phyloP scores from a whole-genome alignment of 1,140 invertebrate genomes.

The Pogonomyrmex californicus region DNA sequence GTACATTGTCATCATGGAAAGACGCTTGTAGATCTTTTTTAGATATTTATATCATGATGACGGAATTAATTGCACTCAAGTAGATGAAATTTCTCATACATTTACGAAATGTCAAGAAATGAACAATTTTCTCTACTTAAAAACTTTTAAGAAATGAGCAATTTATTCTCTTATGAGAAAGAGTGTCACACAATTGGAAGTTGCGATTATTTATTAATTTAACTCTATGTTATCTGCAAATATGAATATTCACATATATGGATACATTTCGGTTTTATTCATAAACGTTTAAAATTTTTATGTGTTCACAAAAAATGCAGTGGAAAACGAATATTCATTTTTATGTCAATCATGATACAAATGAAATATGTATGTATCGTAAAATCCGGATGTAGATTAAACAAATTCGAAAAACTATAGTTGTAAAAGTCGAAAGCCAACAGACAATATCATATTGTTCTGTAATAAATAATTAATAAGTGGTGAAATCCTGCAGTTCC shows the following conservation, averaged over 20 bases:
- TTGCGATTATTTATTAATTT: not conserved
- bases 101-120: not conserved
- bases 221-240: not conserved
- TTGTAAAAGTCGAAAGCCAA: not conserved
- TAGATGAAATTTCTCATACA: not conserved
- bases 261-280: not conserved
- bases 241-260: not conserved
- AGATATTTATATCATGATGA: not conserved
- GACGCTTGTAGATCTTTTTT: not conserved
- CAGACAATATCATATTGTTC: not conserved
- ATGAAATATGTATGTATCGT: not conserved
- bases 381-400: not conserved
- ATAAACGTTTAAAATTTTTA: not conserved
- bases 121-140: not conserved
- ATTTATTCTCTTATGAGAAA: not conserved
- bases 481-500: not conserved
- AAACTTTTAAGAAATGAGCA: conserved; percentile 17
- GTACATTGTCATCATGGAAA: not conserved
- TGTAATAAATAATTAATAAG: not conserved
- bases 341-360: not conserved
- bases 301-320: not conserved
- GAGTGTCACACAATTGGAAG: not conserved
- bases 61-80: not conserved
- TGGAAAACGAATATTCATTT: not conserved
- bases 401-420: not conserved